phyloP scores from a whole-genome alignment of 2,888 invertebrate species.

The Tyria jacobaeae region DNA sequence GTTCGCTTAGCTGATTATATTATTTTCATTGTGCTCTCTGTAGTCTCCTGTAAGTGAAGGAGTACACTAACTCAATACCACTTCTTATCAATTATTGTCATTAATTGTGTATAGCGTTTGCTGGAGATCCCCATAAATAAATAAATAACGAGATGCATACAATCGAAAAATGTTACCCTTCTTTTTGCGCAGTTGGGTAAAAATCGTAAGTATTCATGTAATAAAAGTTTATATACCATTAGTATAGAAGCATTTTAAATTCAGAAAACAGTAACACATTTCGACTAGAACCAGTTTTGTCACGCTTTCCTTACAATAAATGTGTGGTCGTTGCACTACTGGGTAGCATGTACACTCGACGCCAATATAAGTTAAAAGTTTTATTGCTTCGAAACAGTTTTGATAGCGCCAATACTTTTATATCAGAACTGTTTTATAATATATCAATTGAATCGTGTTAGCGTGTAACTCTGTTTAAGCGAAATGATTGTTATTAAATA shows the following conservation, averaged over 20 bases:
- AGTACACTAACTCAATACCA: too few species aligned
- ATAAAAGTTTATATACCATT: too few species aligned
- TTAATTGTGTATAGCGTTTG: too few species aligned
- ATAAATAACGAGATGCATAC: too few species aligned
- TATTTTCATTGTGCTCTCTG: too few species aligned
- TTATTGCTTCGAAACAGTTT: constrained; percentile 57
- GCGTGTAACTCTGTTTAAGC: constrained; percentile 26
- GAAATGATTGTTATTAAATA: constrained; percentile 12
- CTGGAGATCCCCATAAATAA: too few species aligned
- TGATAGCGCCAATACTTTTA: constrained; percentile 46
- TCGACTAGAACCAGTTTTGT: constrained; percentile 61
- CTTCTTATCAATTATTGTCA: too few species aligned
- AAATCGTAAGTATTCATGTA: too few species aligned
- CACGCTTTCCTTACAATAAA: constrained; percentile 67
- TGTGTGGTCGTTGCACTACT: constrained; percentile 41
- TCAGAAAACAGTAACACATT: constrained; percentile 36
- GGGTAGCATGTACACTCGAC: constrained; percentile 52
- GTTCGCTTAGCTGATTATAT: too few species aligned
- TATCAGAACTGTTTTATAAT: constrained; percentile 53
- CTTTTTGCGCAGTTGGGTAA: too few species aligned
- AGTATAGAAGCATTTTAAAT: neutral
- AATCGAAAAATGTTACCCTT: too few species aligned
- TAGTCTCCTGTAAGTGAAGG: too few species aligned
- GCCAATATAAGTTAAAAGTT: constrained; percentile 60
- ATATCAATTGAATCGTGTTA: constrained; percentile 46